A percentile compares a stretch with the other conserved stretches of the same genome.
Evolutionary conservation across 64 coral and sea anemone genomes (phyloP).

Genomic region (Catalaphyllia jardinei): DNA sequence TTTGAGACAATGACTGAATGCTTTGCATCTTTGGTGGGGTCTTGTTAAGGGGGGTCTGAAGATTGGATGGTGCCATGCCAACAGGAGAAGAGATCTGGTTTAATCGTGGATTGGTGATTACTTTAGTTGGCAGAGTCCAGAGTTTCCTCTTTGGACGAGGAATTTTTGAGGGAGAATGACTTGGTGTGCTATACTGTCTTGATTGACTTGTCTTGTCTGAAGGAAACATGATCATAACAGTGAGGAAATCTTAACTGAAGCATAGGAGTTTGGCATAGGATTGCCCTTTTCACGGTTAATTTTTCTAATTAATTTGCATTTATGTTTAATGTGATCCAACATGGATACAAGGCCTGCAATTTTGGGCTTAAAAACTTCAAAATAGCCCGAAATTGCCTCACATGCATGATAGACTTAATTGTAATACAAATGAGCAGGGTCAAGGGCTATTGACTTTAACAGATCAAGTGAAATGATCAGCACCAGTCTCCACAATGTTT

Average conservation of each 20-base stretch:
- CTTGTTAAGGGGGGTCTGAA: neutral
- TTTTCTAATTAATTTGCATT: too few relatives aligned
- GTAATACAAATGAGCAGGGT: too few relatives aligned
- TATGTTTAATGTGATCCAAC: too few relatives aligned
- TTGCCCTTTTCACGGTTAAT: too few relatives aligned
- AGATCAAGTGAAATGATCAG: too few relatives aligned
- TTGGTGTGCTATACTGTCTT: slow-evolving; percentile 35
- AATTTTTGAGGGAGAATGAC: neutral
- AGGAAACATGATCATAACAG: neutral
- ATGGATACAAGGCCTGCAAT: too few relatives aligned
- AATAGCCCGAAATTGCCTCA: too few relatives aligned
- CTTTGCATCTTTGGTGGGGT: slow-evolving; percentile 11
- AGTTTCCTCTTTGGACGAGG: neutral
- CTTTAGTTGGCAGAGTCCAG: slow-evolving; percentile 6
- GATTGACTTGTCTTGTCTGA: slow-evolving; percentile 5
- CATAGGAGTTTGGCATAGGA: too few relatives aligned
- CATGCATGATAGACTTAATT: too few relatives aligned
- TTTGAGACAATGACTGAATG: neutral
- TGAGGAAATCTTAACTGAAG: neutral
- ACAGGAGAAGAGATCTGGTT: slow-evolving; percentile 48
- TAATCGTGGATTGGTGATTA: slow-evolving; percentile 65
- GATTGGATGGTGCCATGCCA: slow-evolving; percentile 15
- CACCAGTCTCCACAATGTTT: too few relatives aligned
- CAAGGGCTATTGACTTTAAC: too few relatives aligned
- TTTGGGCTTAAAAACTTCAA: too few relatives aligned